Base-by-base conservation (phyloP, 2,888 invertebrate genomes). In the Polylopha cassiicola region DNA sequence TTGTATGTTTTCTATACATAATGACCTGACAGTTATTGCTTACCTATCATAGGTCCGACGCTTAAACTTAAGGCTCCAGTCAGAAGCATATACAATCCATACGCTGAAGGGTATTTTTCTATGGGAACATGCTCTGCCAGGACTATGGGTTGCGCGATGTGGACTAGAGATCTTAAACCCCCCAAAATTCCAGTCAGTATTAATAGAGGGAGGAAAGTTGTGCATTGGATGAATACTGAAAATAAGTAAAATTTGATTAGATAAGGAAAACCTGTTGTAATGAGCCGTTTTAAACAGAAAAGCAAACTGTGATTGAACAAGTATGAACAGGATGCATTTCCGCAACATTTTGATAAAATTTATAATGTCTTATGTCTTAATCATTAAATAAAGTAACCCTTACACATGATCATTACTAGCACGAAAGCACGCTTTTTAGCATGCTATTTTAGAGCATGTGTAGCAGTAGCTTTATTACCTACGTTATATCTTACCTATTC, bases 81-180 rank as follows among this genome's bases (percentile, higher is more conserved):
- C 9, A 91, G 71, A 8, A 90, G 77, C 79, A 90, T 89, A 51
- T 87, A 90, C 6, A 91, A 71, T 1, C 91, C 90, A 54, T 90
- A 90, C 0, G 91, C 91, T 0, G 90, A 87, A 2, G 90, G 87
- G 43, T 90, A 91, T 53, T 88, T 82, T 41, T 90, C 87, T 18
- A 89, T 86, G 1, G 84, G 85, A 16, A 90, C 86, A 43, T 89
- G 86, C 48, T 91, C 91, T 0, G 90, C 89, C 49, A 91, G 82
- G 0, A 90, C 89, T 33, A 91, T 78, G 0, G 90, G 87, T 51
- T 90, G 86, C 0, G 90, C 87, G 14, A 90, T 89, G 47, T 89
- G 87, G 3, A 91, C 81, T 48, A 89, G 78, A 1, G 89, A 88
- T 23, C 91, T 73, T 14, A 89, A 61, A 4, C 88, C 75, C 3